Base-by-base conservation (phyloP, 1,140 invertebrate genomes). In the Epicauta chinensis region DNA sequence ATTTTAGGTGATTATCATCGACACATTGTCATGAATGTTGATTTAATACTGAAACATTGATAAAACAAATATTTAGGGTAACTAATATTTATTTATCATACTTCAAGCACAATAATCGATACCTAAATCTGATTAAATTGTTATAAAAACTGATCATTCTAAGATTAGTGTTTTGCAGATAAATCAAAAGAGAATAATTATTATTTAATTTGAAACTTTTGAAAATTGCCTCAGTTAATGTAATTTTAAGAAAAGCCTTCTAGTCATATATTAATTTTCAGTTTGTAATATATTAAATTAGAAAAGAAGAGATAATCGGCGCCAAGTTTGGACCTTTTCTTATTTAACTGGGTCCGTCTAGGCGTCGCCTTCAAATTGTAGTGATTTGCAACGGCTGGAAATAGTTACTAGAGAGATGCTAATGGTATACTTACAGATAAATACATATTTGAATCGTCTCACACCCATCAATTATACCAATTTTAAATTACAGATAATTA, bases 361-460 rank as follows among this genome's bases (percentile, higher is more conserved):
- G 53, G 52, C 55, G 62, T 59, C 62, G 62, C 60, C 62, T 47
- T 44, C 45, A 64, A 64, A 64, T 64, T 64, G 62, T 64, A 62
- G 62, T 64, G 62, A 62, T 62, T 64, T 64, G 62, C 56, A 53
- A 39, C 54, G 40, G 23, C 43, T 37, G 38, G 51, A 55, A 53
- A 61, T 56, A 46, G 53, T 46, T 48, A 41, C 56, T 23, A 23
- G 44, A n/a, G n/a, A n/a, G n/a, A 60, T 64, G 62, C 58, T 64
- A 64, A 64, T 64, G 56, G 62, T 62, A 62, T 64, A 64, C 62
- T 62, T 62, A 58, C 43, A 12, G 60, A 62, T 64, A 64, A 64
- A 60, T 64, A 64, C 53, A 59, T 45, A 60, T 60, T 59, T 43
- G 31, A 48, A 51, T 45, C 41, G 51, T 47, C 47, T 52, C 47